Conservation (phyloP, 1,140 invertebrate species). For the Cyclina sinensis region DNA sequence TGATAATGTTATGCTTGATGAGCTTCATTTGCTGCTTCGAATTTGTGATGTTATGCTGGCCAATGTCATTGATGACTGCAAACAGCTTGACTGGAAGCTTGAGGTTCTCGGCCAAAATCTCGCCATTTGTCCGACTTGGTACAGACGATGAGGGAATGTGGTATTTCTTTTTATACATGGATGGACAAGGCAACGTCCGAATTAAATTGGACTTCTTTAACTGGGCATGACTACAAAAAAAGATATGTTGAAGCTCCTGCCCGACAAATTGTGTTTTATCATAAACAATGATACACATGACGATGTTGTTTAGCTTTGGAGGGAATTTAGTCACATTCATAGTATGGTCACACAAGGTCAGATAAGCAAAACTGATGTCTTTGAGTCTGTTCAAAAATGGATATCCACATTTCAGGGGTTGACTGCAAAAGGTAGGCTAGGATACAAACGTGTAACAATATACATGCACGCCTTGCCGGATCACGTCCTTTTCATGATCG, state of each 20-base stretch:
- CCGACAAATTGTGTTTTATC: not conserved
- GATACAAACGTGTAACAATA: too few relatives aligned
- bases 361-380: not conserved
- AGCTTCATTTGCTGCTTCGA: not conserved
- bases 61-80: not conserved
- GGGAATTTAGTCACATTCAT: too few relatives aligned
- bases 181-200: too few relatives aligned
- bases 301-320: too few relatives aligned
- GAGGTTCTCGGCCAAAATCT: not conserved
- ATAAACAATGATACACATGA: too few relatives aligned
- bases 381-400: not conserved
- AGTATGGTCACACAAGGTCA: too few relatives aligned
- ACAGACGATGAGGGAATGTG: not conserved
- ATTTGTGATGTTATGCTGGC: not conserved
- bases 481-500: not conserved
- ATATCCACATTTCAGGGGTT: slow-evolving; percentile 12
- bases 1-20: not conserved
- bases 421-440: too few relatives aligned
- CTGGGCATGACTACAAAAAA: slow-evolving; percentile 6
- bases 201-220: not conserved
- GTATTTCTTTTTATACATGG: too few relatives aligned
- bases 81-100: not conserved
- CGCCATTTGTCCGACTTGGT: not conserved
- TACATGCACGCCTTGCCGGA: too few relatives aligned
- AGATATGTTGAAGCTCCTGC: not conserved